Evolutionary conservation across 1,140 invertebrate species (phyloP).

Genomic region (Aphis craccivora): DNA sequence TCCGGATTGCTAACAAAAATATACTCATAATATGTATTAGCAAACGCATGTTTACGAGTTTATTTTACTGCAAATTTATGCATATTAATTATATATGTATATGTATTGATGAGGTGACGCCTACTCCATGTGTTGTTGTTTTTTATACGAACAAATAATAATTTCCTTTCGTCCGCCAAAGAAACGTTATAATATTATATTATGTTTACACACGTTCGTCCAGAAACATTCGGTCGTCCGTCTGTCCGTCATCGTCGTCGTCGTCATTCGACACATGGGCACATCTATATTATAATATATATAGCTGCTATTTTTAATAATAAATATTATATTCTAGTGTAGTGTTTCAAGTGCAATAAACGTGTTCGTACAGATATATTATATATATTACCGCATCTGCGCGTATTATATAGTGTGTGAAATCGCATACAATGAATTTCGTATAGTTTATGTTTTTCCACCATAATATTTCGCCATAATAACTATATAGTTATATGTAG

Average conservation of each 20-base stretch:
- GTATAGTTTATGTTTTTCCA: background rate
- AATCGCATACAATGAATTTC: background rate
- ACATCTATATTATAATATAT: background rate
- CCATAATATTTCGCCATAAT: background rate
- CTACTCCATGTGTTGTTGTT: slow-evolving; percentile 1
- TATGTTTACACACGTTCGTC: background rate
- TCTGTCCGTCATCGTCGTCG: background rate
- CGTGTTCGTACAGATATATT: background rate
- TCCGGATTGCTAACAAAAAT: background rate
- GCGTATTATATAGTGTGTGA: background rate
- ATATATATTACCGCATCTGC: too few species aligned
- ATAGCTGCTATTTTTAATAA: background rate
- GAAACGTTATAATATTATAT: background rate
- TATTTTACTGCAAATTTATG: background rate
- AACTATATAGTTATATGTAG: background rate
- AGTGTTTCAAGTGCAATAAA: background rate
- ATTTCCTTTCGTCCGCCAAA: background rate
- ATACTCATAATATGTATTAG: background rate
- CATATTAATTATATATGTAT: background rate
- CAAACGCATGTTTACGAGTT: background rate
- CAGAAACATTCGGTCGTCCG: background rate
- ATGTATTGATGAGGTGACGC: background rate
- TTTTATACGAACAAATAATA: background rate
- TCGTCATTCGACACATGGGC: background rate
- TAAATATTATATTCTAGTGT: background rate